Evolutionary conservation across 2,888 invertebrate species (phyloP).

Genomic region (Anagyrus pseudococci): DNA sequence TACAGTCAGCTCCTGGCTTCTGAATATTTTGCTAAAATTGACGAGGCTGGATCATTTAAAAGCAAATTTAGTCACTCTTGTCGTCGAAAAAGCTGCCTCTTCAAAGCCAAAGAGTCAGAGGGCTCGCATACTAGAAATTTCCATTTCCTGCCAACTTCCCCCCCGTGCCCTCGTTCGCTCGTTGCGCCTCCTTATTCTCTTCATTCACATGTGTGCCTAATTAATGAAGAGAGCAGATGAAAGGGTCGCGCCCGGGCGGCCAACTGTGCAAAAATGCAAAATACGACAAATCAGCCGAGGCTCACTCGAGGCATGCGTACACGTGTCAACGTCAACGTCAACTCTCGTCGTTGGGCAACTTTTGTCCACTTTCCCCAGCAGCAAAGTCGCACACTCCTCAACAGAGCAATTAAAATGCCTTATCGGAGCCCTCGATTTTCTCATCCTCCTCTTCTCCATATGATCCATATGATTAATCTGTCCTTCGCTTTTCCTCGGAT

Average conservation of each 20-base stretch:
- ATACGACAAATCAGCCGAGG: neutral
- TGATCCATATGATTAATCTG: neutral
- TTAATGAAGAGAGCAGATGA: neutral
- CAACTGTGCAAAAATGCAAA: neutral
- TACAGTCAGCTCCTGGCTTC: too few relatives aligned
- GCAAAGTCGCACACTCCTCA: neutral
- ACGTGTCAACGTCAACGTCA: too few relatives aligned
- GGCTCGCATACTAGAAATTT: neutral
- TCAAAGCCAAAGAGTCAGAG: too few relatives aligned
- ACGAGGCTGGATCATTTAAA: too few relatives aligned
- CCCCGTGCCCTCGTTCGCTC: neutral
- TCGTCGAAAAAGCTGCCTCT: too few relatives aligned
- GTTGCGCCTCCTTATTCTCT: too few relatives aligned
- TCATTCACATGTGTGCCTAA: neutral
- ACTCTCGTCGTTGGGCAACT: too few relatives aligned
- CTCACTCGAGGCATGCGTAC: neutral
- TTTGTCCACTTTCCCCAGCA: too few relatives aligned
- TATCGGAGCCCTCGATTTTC: conserved; percentile 15
- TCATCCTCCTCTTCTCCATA: neutral
- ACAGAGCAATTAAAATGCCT: conserved; percentile 31
- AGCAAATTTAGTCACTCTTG: too few relatives aligned
- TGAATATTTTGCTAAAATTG: too few relatives aligned
- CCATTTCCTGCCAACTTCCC: neutral
- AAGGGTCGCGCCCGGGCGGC: neutral
- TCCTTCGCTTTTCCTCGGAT: neutral